Percentiles rank a stretch among this genome's conserved stretches.
Conservation (phyloP, 2,888 invertebrate genomes). For the Cinara cedri region DNA sequence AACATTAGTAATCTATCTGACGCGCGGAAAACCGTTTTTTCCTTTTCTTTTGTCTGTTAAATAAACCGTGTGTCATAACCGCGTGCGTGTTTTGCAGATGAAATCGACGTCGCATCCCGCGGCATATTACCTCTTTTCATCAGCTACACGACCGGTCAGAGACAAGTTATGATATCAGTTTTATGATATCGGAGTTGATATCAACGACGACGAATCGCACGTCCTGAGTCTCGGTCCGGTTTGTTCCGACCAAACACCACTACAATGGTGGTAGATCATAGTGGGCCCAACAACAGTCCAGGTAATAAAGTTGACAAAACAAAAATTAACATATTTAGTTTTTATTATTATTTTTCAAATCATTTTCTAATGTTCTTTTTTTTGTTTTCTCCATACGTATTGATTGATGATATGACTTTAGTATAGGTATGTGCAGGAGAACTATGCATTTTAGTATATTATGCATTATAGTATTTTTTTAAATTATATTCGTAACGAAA, state of each 20-base stretch:
- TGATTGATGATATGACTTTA: no score
- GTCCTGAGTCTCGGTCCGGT: slow-evolving; percentile 35
- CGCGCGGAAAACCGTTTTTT: no score
- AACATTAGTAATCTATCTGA: background rate
- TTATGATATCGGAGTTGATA: slow-evolving; percentile 36
- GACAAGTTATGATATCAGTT: slow-evolving; percentile 55
- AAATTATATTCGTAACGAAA: background rate
- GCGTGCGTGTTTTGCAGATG: slow-evolving; percentile 45
- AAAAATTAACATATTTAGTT: no score
- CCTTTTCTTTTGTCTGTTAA: background rate
- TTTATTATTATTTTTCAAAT: background rate
- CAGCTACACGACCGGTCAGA: slow-evolving; percentile 49
- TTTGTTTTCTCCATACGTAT: background rate
- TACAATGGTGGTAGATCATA: slow-evolving; percentile 55
- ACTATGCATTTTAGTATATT: no score
- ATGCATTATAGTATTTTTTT: no score
- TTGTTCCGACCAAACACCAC: slow-evolving; percentile 33
- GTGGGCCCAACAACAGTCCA: slow-evolving; percentile 48
- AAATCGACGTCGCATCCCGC: slow-evolving; percentile 41
- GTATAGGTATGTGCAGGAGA: no score
- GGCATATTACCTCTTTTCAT: slow-evolving; percentile 14
- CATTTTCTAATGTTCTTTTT: background rate
- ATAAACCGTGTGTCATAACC: background rate
- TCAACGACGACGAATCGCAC: background rate
- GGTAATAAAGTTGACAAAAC: slow-evolving; percentile 45